phyloP scores from a whole-genome alignment of 2,797 vertebrate species.

The Adrianichthys oophorus region DNA sequence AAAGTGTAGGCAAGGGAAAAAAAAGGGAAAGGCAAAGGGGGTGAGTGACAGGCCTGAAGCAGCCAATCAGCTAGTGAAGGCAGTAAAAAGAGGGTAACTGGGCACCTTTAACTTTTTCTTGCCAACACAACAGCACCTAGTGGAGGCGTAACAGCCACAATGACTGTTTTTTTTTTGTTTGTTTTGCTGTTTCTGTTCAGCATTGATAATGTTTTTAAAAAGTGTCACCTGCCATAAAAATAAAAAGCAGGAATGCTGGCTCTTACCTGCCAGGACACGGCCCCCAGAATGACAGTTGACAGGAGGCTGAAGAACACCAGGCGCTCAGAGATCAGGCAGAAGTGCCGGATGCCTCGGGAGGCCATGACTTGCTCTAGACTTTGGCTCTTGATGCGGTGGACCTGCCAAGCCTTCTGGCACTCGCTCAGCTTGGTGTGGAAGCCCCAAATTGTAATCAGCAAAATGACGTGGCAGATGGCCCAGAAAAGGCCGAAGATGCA shows the following conservation, averaged over 20 bases:
- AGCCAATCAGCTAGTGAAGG: too few relatives aligned
- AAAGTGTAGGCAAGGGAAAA: too few relatives aligned
- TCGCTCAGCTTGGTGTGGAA: slow-evolving; percentile 95
- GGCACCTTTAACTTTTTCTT: too few relatives aligned
- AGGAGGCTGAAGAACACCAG: slow-evolving; percentile 93
- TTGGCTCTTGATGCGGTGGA: slow-evolving; percentile 82
- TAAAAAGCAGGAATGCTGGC: neutral
- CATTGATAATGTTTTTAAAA: too few relatives aligned
- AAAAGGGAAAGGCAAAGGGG: too few relatives aligned
- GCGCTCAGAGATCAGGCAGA: slow-evolving; percentile 96
- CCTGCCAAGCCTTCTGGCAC: slow-evolving; percentile 88
- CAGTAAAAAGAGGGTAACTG: too few relatives aligned
- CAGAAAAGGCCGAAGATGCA: slow-evolving; percentile 95
- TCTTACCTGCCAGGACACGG: slow-evolving; percentile 96
- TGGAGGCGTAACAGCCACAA: too few relatives aligned
- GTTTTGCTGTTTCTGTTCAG: too few relatives aligned
- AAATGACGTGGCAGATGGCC: slow-evolving; percentile 92
- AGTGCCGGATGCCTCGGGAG: slow-evolving; percentile 96
- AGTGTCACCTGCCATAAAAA: too few relatives aligned
- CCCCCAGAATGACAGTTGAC: slow-evolving; percentile 87
- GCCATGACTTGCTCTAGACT: slow-evolving; percentile 95
- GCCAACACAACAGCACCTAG: too few relatives aligned
- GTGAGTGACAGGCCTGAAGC: too few relatives aligned
- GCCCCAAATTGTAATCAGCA: slow-evolving; percentile 95
- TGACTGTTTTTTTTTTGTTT: too few relatives aligned